Evolutionary conservation across 2,797 vertebrate genomes (phyloP), one percentile per base, ranked within the genome.

Genomic region (Gymnodraco acuticeps): DNA sequence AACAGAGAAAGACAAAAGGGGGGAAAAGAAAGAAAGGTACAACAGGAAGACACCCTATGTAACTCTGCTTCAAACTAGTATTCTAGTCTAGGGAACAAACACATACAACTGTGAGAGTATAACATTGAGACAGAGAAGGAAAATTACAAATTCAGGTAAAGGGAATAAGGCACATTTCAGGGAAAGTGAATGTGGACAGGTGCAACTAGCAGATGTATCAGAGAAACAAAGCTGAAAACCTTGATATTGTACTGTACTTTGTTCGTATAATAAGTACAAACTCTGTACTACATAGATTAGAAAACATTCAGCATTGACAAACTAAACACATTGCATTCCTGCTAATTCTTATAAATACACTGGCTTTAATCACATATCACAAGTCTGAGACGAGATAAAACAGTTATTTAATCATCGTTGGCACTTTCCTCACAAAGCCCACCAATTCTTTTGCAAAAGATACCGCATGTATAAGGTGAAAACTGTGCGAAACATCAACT

Each of bases 81-180:
- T 73, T 82, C 70, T 82, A 78, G 27, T 82, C 70, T 82, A 87
- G 73, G 75, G 60, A 87, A 87, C 47, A 85, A 71, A 82, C 72
- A 74, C 48, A 45, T 54, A 79, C 66, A 73, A 75, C 64, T 73
- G 64, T 70, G 45, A 7, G 42, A 85, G 69, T 75, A 64, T 70
- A 70, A 87, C 82, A 89, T 64, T 61, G 64, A 85, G 81, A 82
- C 31, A 2, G 75, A 63, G 58, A 53, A 27, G 45, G 38, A 71
- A 46, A 73, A 87, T 82, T 4, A 82, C 89, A 85, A 89, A 86
- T 88, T 86, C 59, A 88, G 70, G 77, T 80, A 64, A 64, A 12
- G 64, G 55, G 59, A 87, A 82, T 68, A 47, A 86, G 76, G 61
- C 50, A 60, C 63, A 80, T 86, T 80, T 84, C 70, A 69, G 74